Conservation (phyloP, 37 sponge, comb jelly and placozoan genomes). For the Cladorhizidae sp. region DNA sequence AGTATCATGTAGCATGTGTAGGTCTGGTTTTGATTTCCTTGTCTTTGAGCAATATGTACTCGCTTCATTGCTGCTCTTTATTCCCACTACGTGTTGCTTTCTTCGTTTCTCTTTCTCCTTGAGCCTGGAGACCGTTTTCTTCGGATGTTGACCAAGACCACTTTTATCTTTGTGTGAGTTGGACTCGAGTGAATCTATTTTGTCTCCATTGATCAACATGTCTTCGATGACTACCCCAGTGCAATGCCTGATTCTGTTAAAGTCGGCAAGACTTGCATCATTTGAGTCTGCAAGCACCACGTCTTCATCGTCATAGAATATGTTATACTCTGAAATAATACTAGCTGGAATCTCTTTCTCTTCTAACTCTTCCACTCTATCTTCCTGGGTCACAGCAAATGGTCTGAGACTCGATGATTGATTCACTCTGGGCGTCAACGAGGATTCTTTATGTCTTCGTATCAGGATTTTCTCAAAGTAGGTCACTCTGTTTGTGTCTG, state of each 20-base stretch:
- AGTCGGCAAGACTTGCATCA: not conserved
- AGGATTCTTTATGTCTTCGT: slow-evolving; percentile 25
- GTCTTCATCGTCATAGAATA: slow-evolving; percentile 42
- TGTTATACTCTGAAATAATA: slow-evolving; percentile 56
- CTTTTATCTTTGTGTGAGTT: not conserved
- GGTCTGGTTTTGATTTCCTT: not conserved
- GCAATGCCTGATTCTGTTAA: not conserved
- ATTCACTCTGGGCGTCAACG: not conserved
- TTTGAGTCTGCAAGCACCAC: not conserved
- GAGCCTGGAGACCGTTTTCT: too few relatives aligned
- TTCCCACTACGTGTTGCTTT: too few relatives aligned
- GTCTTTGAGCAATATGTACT: too few relatives aligned
- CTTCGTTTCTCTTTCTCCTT: too few relatives aligned
- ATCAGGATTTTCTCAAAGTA: slow-evolving; percentile 71
- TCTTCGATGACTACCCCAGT: not conserved
- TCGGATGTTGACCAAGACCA: too few relatives aligned
- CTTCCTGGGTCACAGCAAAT: not conserved
- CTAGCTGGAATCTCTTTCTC: not conserved
- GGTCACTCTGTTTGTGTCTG: slow-evolving; percentile 19
- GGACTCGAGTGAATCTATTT: not conserved
- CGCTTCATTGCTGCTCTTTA: too few relatives aligned
- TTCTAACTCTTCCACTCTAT: not conserved
- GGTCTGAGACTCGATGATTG: not conserved
- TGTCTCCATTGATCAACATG: not conserved
- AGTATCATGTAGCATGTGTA: too few relatives aligned